Conservation (phyloP, 2,888 invertebrate species). For the Apoda limacodes region DNA sequence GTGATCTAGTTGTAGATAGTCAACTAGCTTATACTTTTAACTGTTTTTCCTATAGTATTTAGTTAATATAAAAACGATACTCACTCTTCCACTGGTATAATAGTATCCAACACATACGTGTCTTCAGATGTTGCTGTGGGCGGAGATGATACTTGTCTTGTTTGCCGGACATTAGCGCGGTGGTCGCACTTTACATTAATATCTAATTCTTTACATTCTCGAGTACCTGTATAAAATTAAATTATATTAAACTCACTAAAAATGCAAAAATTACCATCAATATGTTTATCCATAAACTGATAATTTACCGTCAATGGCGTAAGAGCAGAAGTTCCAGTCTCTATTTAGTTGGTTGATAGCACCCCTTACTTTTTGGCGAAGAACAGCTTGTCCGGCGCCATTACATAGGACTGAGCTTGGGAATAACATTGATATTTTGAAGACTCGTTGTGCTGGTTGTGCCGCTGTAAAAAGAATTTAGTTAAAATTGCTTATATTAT, state of each 20-base stretch:
- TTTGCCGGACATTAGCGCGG: slow-evolving; percentile 73
- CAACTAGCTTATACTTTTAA: too few relatives aligned
- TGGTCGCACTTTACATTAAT: slow-evolving; percentile 94
- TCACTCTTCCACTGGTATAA: slow-evolving; percentile 89
- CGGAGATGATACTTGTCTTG: slow-evolving; percentile 69
- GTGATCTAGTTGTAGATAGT: too few relatives aligned
- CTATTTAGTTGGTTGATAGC: slow-evolving; percentile 92
- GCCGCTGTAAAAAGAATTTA: slow-evolving; percentile 68
- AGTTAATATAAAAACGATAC: too few relatives aligned
- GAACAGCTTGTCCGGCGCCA: slow-evolving; percentile 92
- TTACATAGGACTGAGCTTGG: slow-evolving; percentile 97
- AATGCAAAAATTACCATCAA: not conserved
- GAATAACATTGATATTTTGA: slow-evolving; percentile 94
- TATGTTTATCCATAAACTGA: slow-evolving; percentile 2
- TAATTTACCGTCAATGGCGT: slow-evolving; percentile 80
- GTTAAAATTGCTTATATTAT: slow-evolving; percentile 1
- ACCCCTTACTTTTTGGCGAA: slow-evolving; percentile 88
- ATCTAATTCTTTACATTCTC: slow-evolving; percentile 90
- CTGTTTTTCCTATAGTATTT: too few relatives aligned
- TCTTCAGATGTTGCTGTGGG: slow-evolving; percentile 76
- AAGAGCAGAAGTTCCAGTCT: slow-evolving; percentile 97
- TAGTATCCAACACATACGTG: slow-evolving; percentile 84
- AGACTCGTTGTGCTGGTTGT: slow-evolving; percentile 93
- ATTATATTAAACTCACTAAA: too few relatives aligned
- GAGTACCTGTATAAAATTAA: slow-evolving; percentile 59